Conservation (phyloP, 2,888 invertebrate genomes). For the Cerastis rubricosa region DNA sequence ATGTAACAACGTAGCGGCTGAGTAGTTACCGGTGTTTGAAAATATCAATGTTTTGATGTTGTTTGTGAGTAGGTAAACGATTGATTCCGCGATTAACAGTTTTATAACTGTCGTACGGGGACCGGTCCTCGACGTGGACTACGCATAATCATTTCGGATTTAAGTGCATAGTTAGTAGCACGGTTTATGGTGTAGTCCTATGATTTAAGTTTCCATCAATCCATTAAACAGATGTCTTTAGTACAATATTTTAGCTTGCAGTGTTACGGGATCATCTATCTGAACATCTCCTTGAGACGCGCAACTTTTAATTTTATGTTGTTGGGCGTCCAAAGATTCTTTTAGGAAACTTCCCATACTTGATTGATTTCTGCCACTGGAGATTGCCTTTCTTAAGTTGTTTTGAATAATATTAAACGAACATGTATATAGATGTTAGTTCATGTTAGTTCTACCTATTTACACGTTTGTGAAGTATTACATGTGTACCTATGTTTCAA, state of each 20-base stretch:
- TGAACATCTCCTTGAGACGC: slow-evolving; percentile 3
- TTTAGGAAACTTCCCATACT: not conserved
- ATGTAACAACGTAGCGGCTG: slow-evolving; percentile 74
- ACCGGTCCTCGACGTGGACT: slow-evolving; percentile 43
- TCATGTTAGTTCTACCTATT: slow-evolving; percentile 3
- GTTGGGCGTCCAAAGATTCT: not conserved
- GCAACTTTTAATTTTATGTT: slow-evolving; percentile 4
- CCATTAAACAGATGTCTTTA: not conserved
- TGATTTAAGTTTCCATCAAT: slow-evolving; percentile 7
- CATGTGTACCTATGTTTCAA: slow-evolving; percentile 14
- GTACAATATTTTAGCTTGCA: not conserved
- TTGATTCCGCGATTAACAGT: slow-evolving; percentile 54
- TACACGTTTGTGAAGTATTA: slow-evolving; percentile 17
- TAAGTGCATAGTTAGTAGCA: not conserved
- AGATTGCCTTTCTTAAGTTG: slow-evolving; percentile 2
- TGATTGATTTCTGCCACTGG: not conserved
- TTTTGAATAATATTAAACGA: not conserved
- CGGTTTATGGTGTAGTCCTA: slow-evolving; percentile 3
- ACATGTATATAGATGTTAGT: not conserved
- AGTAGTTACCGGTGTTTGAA: slow-evolving; percentile 56
- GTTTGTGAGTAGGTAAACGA: slow-evolving; percentile 45
- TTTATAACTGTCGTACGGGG: slow-evolving; percentile 50
- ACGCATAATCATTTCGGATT: slow-evolving; percentile 17
- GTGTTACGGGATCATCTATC: not conserved
- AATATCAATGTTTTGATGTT: slow-evolving; percentile 60